A percentile compares a stretch with the other conserved stretches of the same genome.
Evolutionary conservation across 2,888 invertebrate genomes (phyloP).

Genomic region (Iphiclides podalirius): DNA sequence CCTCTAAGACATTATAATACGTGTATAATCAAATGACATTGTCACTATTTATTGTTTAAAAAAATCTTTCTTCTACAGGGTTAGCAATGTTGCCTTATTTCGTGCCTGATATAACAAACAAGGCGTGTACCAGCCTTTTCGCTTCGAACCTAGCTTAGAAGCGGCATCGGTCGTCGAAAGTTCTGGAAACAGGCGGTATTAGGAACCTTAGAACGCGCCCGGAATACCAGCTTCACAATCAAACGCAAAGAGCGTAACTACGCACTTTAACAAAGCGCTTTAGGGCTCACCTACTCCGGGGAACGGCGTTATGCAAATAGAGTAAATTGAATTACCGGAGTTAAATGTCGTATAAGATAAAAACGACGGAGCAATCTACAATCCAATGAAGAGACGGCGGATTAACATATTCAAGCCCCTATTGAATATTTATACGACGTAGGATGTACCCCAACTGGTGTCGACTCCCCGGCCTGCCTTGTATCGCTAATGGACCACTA

Average conservation of each 20-base stretch:
- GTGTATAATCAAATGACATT: no score
- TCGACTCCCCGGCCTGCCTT: conserved; percentile 61
- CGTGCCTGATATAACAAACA: no score
- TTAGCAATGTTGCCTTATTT: no score
- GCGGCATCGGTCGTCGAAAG: background rate
- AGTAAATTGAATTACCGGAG: conserved; percentile 80
- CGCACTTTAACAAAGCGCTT: conserved; percentile 47
- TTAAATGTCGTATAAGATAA: conserved; percentile 80
- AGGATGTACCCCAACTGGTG: conserved; percentile 42
- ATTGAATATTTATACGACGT: conserved; percentile 77
- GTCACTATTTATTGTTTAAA: no score
- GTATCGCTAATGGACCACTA: conserved; percentile 70
- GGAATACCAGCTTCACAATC: no score
- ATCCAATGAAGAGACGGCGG: conserved; percentile 73
- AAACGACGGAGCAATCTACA: conserved; percentile 78
- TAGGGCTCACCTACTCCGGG: conserved; percentile 76
- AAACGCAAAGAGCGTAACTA: conserved; percentile 26
- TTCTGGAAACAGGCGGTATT: no score
- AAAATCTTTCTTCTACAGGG: no score
- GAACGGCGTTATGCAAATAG: conserved; percentile 77
- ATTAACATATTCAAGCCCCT: conserved; percentile 77
- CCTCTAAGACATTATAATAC: no score
- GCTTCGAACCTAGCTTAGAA: background rate
- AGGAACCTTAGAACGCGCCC: no score
- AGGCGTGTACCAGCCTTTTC: no score